Evolutionary conservation across 1,140 invertebrate species (phyloP), one percentile per base, ranked within the genome.

Genomic region (Eriocheir sinensis): DNA sequence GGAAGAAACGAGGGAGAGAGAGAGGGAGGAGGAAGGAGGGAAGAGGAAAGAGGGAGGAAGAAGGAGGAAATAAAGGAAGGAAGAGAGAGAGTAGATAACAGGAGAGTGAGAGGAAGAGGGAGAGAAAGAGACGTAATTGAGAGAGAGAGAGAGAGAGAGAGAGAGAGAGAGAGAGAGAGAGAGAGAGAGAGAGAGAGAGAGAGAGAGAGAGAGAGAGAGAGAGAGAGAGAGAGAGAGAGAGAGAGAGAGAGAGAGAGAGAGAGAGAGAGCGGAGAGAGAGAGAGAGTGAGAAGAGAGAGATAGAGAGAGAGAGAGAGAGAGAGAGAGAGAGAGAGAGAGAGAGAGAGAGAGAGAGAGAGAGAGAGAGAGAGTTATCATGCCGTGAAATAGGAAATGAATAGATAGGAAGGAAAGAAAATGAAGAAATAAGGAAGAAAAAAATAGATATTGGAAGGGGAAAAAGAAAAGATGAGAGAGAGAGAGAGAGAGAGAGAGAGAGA

Each of bases 291-390:
- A 6, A 48, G 4, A 48, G 15, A 15, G 15, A 48, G 15, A 15
- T 15, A 48, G 44, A 48, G 44, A 48, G 44, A 48, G 44, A 48
- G 44, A 48, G 44, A 48, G 80, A 81, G 81, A 83, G 81, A 83
- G 81, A 83, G 81, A 83, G 81, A 83, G 81, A 83, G 81, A 83
- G 81, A 83, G 81, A 83, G 81, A 83, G 81, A 83, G 81, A 83
- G 81, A 83, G 81, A 83, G 36, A 32, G 81, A 83, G 81, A 83
- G 81, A 83, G 81, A 83, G 81, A 83, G 81, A 83, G 81, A 32
- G 81, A 83, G 81, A 6, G 81, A 83, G 81, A 83, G 81, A 6
- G 2, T 53, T 53, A 53, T 21, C 48, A 9, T 53, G 21, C 21
- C 48, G 48, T 17, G 48, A 21, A 9, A 9, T 2, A 9, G 21